phyloP scores from a whole-genome alignment of 37 sponge, comb jelly and placozoan species.

The Eunapius fragilis region DNA sequence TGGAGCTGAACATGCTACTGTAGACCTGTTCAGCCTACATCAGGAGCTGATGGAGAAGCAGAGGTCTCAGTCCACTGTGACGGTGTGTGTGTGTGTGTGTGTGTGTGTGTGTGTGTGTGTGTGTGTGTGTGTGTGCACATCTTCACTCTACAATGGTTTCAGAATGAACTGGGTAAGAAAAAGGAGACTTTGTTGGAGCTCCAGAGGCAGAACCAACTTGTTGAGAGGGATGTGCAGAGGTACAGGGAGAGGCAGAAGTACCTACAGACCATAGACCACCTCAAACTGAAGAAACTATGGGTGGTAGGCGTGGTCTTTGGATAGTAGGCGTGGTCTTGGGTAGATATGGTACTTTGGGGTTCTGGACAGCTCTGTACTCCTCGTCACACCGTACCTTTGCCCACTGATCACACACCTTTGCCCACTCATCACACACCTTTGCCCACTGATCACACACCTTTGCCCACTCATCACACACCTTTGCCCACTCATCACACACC shows the following conservation, averaged over 20 bases:
- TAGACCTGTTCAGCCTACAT: background rate
- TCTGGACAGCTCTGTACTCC: no score
- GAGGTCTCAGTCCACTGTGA: background rate
- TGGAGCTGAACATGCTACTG: background rate
- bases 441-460: background rate
- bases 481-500: background rate
- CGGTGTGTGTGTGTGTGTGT: background rate
- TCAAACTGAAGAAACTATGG: conserved; percentile 89
- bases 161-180: conserved; percentile 33
- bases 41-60: conserved; percentile 14
- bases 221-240: conserved; percentile 82
- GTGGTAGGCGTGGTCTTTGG: conserved; percentile 51
- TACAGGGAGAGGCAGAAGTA: conserved; percentile 61
- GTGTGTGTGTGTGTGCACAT: background rate
- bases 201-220: conserved; percentile 63
- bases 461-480: background rate
- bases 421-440: background rate
- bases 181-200: conserved; percentile 37
- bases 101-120: background rate
- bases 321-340: background rate
- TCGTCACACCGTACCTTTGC: background rate
- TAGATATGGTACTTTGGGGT: no score
- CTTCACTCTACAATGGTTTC: background rate
- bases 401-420: background rate
- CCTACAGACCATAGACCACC: conserved; percentile 49